Percentiles rank a stretch among this genome's conserved stretches.
Conservation (phyloP, 2,888 invertebrate species). For the Oxyteleia sp. region DNA sequence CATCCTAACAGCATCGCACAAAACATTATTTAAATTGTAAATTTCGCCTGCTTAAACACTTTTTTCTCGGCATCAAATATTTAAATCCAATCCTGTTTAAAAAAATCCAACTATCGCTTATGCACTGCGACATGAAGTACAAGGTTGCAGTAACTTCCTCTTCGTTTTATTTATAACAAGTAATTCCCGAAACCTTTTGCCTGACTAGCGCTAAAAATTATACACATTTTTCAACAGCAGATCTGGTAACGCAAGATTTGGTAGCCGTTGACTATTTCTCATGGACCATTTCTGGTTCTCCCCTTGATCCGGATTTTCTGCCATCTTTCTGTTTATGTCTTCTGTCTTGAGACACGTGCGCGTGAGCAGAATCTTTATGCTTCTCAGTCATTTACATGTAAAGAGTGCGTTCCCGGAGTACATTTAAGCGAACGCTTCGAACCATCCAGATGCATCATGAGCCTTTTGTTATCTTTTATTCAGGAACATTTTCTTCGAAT, state of each 20-base stretch:
- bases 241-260: conserved; percentile 63
- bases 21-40: too few species aligned
- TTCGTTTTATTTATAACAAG: background rate
- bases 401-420: conserved; percentile 42
- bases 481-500: conserved; percentile 12
- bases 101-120: too few species aligned
- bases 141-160: too few species aligned
- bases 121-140: too few species aligned
- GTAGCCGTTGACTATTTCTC: conserved; percentile 73
- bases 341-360: conserved; percentile 63
- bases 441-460: conserved; percentile 32
- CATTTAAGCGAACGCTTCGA: conserved; percentile 33
- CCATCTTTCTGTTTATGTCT: conserved; percentile 70
- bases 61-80: too few species aligned
- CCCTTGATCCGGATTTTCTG: conserved; percentile 67
- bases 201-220: conserved; percentile 22
- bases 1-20: too few species aligned
- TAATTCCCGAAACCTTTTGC: conserved; percentile 9
- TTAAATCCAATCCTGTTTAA: too few species aligned
- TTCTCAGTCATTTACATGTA: conserved; percentile 54
- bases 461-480: conserved; percentile 29
- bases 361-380: conserved; percentile 62
- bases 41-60: too few species aligned
- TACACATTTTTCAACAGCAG: conserved; percentile 43
- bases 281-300: conserved; percentile 65